Conservation (phyloP, 2,797 vertebrate species). For the Tarsius wallacei region DNA sequence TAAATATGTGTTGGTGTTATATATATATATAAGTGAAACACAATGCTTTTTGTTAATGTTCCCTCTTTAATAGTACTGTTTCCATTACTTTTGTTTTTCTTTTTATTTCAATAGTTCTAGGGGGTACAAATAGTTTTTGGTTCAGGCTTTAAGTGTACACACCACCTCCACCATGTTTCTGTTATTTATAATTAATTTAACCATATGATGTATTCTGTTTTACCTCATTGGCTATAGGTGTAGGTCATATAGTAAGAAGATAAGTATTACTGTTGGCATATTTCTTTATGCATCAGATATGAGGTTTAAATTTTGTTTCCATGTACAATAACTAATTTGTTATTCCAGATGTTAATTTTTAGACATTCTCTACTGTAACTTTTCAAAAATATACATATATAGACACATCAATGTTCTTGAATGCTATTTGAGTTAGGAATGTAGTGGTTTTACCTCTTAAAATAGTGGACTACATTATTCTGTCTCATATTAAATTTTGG, state of each 20-base stretch:
- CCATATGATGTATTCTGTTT: background rate
- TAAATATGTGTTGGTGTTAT: background rate
- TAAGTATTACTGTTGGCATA: background rate
- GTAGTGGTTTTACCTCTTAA: background rate
- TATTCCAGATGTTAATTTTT: background rate
- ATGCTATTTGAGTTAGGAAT: constrained; percentile 7
- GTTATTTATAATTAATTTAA: background rate
- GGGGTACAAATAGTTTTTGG: too few species aligned
- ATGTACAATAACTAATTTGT: background rate
- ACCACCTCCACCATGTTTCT: too few species aligned
- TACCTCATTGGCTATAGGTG: background rate
- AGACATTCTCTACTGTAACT: background rate
- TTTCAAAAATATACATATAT: background rate
- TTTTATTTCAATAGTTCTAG: too few species aligned
- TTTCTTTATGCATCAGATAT: background rate
- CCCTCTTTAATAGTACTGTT: background rate
- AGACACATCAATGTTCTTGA: background rate
- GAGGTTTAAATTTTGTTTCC: constrained; percentile 26
- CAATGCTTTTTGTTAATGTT: background rate
- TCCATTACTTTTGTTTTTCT: background rate
- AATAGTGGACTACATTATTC: background rate
- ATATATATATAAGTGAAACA: background rate
- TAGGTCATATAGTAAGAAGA: background rate
- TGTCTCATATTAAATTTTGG: background rate
- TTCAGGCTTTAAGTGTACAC: too few species aligned